Base-by-base conservation (phyloP, 2,888 invertebrate genomes). In the Pyrocoelia pectoralis region DNA sequence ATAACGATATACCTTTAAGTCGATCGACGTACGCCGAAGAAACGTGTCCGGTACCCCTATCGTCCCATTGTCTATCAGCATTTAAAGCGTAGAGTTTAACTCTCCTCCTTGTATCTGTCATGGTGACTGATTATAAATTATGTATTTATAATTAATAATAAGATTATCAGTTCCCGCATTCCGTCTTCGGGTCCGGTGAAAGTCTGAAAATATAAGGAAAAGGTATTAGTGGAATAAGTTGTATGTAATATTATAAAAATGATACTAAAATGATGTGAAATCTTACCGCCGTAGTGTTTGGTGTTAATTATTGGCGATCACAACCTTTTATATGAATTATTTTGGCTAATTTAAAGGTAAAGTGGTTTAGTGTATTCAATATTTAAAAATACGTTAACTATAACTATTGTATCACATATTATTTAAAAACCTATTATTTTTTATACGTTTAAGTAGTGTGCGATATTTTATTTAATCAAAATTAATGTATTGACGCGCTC, bases 11-110 rank as follows among this genome's bases (percentile, higher is more conserved):
- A 69, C 97, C 97, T 84, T 97, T 96, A 71, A 97, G 86, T 75
- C 96, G 88, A 74, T 98, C 98, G 68, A 97, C 94, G 80, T 95
- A 97, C 70, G 93, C 92, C 56, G 97, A 97, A 14, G 97, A 96
- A 70, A 98, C 98, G 85, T 98, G 98, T 52, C 98, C 98, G 17
- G 98, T 99, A 73, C 99, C 99, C 83, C 97, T 90, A 83, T 99
- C 99, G 82, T 99, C 99, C 99, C 99, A 99, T 81, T 97, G 97
- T 79, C 98, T 88, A 80, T 98, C 98, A 71, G 97, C 97, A 84
- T 99, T 99, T 78, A 99, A 87, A 83, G 98, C 98, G 84, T 99
- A 99, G 77, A 99, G 87, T 86, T 99, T 99, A 69, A 99, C 99
- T 84, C 98, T 90, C 84, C 97, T 89, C 84, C 97, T 89, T 79